phyloP scores from a whole-genome alignment of 2,888 invertebrate species.

The Anagyrus pseudococci region DNA sequence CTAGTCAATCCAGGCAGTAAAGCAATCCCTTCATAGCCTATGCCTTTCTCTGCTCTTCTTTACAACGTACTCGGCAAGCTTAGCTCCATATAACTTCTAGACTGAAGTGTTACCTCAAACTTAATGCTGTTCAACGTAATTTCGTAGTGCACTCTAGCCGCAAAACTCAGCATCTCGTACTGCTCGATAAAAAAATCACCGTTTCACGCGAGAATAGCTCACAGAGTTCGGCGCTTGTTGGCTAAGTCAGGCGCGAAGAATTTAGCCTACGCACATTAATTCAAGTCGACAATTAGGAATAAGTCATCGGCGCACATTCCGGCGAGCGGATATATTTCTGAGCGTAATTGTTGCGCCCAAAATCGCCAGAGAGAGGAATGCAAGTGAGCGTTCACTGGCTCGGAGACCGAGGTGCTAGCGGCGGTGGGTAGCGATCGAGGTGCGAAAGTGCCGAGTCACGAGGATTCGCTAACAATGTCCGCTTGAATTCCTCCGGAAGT shows the following conservation, averaged over 20 bases:
- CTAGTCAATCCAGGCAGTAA: too few species aligned
- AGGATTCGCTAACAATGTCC: slow-evolving; percentile 34
- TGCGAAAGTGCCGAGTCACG: slow-evolving; percentile 21
- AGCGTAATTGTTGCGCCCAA: slow-evolving; percentile 46
- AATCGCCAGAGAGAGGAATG: slow-evolving; percentile 48
- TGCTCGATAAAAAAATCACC: too few species aligned
- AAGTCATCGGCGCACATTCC: slow-evolving; percentile 52
- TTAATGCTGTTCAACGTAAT: too few species aligned
- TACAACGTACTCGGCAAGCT: too few species aligned
- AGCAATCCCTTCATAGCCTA: too few species aligned
- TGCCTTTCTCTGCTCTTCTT: too few species aligned
- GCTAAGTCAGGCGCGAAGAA: too few species aligned
- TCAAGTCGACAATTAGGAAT: slow-evolving; percentile 49
- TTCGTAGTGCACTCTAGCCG: too few species aligned
- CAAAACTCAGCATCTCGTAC: too few species aligned
- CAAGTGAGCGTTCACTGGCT: slow-evolving; percentile 19
- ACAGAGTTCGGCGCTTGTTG: too few species aligned
- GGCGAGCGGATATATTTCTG: slow-evolving; percentile 32
- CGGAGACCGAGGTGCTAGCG: not conserved
- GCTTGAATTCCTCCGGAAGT: slow-evolving; percentile 47
- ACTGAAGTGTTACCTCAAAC: too few species aligned
- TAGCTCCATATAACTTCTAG: too few species aligned
- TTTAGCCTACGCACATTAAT: slow-evolving; percentile 9
- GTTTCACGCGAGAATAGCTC: slow-evolving; percentile 18
- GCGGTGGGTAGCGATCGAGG: not conserved